Base-by-base conservation (phyloP, 2,113 vertebrate species). In the Dasyprocta punctata region DNA sequence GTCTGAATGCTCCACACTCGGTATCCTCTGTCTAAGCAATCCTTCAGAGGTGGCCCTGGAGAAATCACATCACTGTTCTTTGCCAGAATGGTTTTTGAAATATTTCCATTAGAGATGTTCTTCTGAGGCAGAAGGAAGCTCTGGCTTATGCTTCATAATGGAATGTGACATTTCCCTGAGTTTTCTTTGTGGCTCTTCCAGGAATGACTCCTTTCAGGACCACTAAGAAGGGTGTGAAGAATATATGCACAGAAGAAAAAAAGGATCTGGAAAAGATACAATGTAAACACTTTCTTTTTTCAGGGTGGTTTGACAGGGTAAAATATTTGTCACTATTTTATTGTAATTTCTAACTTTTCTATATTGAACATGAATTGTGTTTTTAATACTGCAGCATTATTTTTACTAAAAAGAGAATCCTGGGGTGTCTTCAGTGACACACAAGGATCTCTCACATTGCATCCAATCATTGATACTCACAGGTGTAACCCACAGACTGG, bases 161-260 rank as follows among this genome's bases (percentile, higher is more conserved):
- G 61, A 58, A 60, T 56, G 14, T 75, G 88, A 88, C 58, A 93
- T 93, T 92, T 94, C 26, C 52, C 75, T 60, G 28, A 73, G 69
- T 84, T 92, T 91, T 93, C 69, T 92, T 94, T 90, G 93, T 60
- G 44, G 20, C 60, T 82, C 33, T 96, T 97, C 41, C 49, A 73
- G 14, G 86, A 96, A 95, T 36, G 33, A 75, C 3, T 33, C 38
- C 58, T 95, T 93, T 83, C 28, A 58, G 89, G 22, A 90, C 49
- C 54, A 47, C 52, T 81, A 86, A 75, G 69, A 83, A 97, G 71
- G n/a, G 13, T 81, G 5, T 94, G 56, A 61, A 93, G 38, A 20
- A 83, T 77, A 78, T 63, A 86, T 1, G 16, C 61, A 78, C 28
- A 44, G 3, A 49, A 86, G n/a, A 82, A 75, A 89, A 84, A 77